Evolutionary conservation across 2,113 vertebrate species (phyloP).

Genomic region (Erpornis zantholeuca): DNA sequence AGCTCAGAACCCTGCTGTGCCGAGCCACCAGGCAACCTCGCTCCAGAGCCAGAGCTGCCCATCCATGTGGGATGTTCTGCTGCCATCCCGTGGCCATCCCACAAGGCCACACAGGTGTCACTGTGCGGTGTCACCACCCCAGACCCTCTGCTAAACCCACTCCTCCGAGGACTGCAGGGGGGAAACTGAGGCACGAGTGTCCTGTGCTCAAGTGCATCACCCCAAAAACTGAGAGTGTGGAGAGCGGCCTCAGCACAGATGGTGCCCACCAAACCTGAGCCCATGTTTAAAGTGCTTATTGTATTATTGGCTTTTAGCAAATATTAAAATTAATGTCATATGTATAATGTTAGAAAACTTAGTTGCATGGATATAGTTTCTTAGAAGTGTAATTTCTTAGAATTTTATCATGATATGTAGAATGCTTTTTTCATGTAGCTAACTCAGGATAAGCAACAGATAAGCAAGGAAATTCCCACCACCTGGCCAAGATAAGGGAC

Average conservation of each 20-base stretch:
- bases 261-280: neutral
- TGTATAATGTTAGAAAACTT: too few relatives aligned
- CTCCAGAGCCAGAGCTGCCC: fast-evolving
- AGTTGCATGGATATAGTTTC: too few relatives aligned
- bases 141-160: neutral
- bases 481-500: too few relatives aligned
- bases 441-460: too few relatives aligned
- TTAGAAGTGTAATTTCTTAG: too few relatives aligned
- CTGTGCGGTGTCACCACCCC: neutral
- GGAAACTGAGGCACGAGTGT: neutral
- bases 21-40: fast-evolving
- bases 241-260: fast-evolving
- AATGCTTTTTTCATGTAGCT: too few relatives aligned
- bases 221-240: neutral
- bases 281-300: too few relatives aligned
- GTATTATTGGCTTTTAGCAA: too few relatives aligned
- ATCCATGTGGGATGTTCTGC: neutral
- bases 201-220: neutral
- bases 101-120: neutral
- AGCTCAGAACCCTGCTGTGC: neutral
- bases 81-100: slow-evolving; percentile 16
- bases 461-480: too few relatives aligned
- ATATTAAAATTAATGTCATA: too few relatives aligned
- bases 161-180: fast-evolving
- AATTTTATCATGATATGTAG: too few relatives aligned